Evolutionary conservation across 2,797 vertebrate genomes (phyloP).

Genomic region (Pristis pectinata): DNA sequence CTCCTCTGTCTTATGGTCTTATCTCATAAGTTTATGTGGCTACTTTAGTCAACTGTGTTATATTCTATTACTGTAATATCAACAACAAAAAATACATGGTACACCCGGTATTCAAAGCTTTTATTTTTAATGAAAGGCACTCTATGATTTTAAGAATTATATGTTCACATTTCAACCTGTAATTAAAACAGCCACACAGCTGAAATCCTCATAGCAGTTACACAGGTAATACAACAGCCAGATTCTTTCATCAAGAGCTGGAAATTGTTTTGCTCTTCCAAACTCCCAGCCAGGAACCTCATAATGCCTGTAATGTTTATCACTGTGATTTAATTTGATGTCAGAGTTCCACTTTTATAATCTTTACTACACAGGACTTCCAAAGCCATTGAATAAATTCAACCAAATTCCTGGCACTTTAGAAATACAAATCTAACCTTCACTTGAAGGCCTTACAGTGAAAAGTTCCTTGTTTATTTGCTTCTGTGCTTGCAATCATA

Average conservation of each 20-base stretch:
- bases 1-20: too few relatives aligned
- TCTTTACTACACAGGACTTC: background rate
- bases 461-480: background rate
- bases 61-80: background rate
- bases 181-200: background rate
- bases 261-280: background rate
- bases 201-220: background rate
- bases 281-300: background rate
- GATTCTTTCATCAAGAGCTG: background rate
- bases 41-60: background rate
- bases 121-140: background rate
- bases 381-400: background rate
- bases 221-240: background rate
- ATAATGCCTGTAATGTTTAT: background rate
- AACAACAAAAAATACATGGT: background rate
- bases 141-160: background rate
- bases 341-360: background rate
- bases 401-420: background rate
- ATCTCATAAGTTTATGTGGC: background rate
- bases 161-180: background rate
- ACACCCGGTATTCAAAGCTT: background rate
- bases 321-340: background rate
- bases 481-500: background rate
- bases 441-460: background rate
- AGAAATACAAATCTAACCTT: constrained; percentile 23